Evolutionary conservation across 2,113 vertebrate genomes (phyloP).

Genomic region (Gopherus flavomarginatus): DNA sequence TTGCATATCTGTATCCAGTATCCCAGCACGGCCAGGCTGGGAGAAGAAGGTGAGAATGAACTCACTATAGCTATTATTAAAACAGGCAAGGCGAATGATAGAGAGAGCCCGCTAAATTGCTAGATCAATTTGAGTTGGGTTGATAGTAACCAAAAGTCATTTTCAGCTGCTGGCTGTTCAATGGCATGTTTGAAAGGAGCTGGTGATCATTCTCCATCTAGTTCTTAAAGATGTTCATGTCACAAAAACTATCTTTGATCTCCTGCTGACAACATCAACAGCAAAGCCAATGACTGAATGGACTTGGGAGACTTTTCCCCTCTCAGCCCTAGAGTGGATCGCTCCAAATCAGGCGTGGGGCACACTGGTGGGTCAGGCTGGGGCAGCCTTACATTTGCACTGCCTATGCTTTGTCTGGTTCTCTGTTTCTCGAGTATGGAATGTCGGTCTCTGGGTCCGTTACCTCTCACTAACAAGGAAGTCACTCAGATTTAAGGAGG

Average conservation of each 20-base stretch:
- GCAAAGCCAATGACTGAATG: not conserved
- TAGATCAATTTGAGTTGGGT: slow-evolving; percentile 44
- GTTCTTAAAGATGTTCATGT: not conserved
- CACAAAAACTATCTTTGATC: not conserved
- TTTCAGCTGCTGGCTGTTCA: slow-evolving; percentile 51
- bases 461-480: slow-evolving; percentile 23
- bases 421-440: not conserved
- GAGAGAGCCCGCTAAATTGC: slow-evolving; percentile 37
- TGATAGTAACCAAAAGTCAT: slow-evolving; percentile 37
- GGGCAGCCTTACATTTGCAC: not conserved
- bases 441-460: not conserved
- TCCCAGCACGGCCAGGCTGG: slow-evolving; percentile 14
- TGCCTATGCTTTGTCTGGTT: slow-evolving; percentile 5
- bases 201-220: slow-evolving; percentile 10
- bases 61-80: slow-evolving; percentile 57
- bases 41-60: slow-evolving; percentile 64
- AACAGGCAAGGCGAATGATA: slow-evolving; percentile 35
- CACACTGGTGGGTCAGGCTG: not conserved
- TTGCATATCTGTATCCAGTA: slow-evolving; percentile 70
- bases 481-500: slow-evolving; percentile 13
- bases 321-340: not conserved
- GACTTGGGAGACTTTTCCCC: not conserved
- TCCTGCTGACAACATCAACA: slow-evolving; percentile 1
- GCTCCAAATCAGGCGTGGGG: rapidly evolving
- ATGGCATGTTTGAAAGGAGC: slow-evolving; percentile 45